Evolutionary conservation across 92 coral and sea anemone species (phyloP), one percentile per base, ranked within the genome.

Genomic region (Paramuricea clavata): DNA sequence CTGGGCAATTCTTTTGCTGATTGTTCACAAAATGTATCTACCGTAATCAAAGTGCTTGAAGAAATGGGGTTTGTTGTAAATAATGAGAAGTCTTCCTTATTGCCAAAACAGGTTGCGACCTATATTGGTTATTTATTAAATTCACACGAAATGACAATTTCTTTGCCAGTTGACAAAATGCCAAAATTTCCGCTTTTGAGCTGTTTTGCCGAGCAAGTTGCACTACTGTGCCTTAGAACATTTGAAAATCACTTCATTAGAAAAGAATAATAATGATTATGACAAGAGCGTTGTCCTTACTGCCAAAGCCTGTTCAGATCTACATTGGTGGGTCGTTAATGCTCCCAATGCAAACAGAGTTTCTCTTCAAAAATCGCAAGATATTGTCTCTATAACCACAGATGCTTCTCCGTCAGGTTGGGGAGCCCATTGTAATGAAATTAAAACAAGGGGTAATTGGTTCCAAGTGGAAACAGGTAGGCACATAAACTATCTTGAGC

Each of bases 401-500:
- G 49, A 42, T 12, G 49, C 49, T 12, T 42, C 49, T 12, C 49
- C 6, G 12, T 6, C 12, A 6, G 62, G 62, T 21, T 54, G 62
- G 62, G 33, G 69, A 61, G 69, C 30, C 11, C 31, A 21, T 21
- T 61, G 69, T 27, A 26, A 26, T 26, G 33, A 21, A 7, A 1
- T 6, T 3, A 22, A 61, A 61, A 61, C 69, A 6, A 26, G 69
- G 11, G 69, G 69, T 22, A 26, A 21, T 61, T 61, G 33, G 69
- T 21, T 27, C 6, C 10, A 21, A 21, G 69, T 5, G 16, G 69
- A 61, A 61, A 6, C 30, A 15, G 17, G 69, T 25, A 21, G 6
- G 31, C 69, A 61, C 33, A 61, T 61, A 21, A 61, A 61, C 15
- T 26, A 61, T 61, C 69, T 61, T 61, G 69, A 61, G 33, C 69